Base-by-base conservation (phyloP, 2,888 invertebrate species). In the Biston betularia region DNA sequence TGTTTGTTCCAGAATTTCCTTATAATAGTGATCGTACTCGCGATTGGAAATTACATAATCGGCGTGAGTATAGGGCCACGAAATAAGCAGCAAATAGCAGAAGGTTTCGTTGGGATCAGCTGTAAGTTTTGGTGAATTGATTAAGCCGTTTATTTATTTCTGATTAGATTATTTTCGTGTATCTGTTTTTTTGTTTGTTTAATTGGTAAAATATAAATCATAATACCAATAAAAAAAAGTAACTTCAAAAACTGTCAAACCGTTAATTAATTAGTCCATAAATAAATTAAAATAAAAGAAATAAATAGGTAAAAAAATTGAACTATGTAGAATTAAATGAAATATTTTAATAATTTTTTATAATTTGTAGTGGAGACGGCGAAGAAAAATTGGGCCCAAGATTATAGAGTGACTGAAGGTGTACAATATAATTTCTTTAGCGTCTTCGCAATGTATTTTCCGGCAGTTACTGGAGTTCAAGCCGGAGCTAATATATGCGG, bases 401-500 rank as follows among this genome's bases (percentile, higher is more conserved):
- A 95, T 72, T 97, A 96, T 81, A 94, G 96, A n/a, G 89, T 76
- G 70, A 95, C 95, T 44, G 96, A 96, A 76, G 94, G 94, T 1
- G 81, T 89, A 11, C 85, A 96, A 24, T 96, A 98, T 77, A 93
- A 96, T 73, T 98, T 99, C 88, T 98, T 98, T 90, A 96, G 97
- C 73, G 97, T 98, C 0, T 99, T 99, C 83, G 96, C 98, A 8
- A 97, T 99, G 69, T 99, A 98, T 89, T 99, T 99, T 81, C 99
- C 99, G 0, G 98, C 99, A 9, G 98, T 98, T 0, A 99, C 99
- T 6, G 99, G 99, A 12, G 97, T 98, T 65, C 97, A 98, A 87
- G 98, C 98, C 2, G 98, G 98, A 9, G 98, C 98, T 0, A 99
- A 98, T 83, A 98, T 99, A 76, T 98, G 98, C 54, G 98, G 98